Evolutionary conservation across 2,888 invertebrate species (phyloP).

Genomic region (Brenthis ino): DNA sequence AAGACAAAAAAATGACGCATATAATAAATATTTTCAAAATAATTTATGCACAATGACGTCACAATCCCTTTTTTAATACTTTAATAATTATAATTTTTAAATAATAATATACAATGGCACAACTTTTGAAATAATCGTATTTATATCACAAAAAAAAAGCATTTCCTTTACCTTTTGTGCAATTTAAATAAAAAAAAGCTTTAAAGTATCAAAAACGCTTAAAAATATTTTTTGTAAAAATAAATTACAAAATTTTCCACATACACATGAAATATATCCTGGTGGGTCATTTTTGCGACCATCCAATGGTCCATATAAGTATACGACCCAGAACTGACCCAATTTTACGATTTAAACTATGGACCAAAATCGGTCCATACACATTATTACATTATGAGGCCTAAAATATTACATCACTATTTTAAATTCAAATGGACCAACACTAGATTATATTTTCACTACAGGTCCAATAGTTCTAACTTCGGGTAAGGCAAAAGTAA

Average conservation of each 20-base stretch:
- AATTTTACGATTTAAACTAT: background rate
- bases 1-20: background rate
- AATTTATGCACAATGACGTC: background rate
- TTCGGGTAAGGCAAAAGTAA: no score
- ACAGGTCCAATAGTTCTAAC: background rate
- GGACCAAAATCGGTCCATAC: slow-evolving; percentile 2
- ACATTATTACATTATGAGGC: no score
- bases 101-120: slow-evolving; percentile 16
- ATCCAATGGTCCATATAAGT: background rate
- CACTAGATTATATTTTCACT: no score
- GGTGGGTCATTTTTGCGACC: slow-evolving; percentile 13
- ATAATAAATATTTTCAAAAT: background rate
- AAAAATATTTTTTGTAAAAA: slow-evolving; percentile 7
- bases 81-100: background rate
- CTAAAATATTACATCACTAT: no score
- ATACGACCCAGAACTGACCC: slow-evolving; percentile 10
- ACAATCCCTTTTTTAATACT: background rate
- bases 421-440: no score
- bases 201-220: slow-evolving; percentile 11
- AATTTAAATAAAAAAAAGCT: slow-evolving; percentile 10
- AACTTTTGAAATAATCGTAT: slow-evolving; percentile 6
- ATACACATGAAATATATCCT: slow-evolving; percentile 2
- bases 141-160: slow-evolving; percentile 15
- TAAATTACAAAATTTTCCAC: slow-evolving; percentile 6
- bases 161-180: slow-evolving; percentile 1